Evolutionary conservation across 2,797 vertebrate genomes (phyloP).

Genomic region (Falco peregrinus): DNA sequence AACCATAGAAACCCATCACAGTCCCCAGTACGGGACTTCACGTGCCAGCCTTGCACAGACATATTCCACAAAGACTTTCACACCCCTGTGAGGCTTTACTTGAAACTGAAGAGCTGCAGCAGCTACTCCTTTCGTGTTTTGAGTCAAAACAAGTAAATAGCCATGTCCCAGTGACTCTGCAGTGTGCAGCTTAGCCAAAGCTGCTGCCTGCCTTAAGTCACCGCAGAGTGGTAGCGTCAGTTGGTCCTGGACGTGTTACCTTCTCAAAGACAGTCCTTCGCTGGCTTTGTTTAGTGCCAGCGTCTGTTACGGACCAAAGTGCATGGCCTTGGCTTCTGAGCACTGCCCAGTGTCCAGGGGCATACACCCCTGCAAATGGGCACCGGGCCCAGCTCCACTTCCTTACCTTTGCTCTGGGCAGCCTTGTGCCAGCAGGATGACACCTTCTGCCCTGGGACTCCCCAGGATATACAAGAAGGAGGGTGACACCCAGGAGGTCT

Average conservation of each 20-base stretch:
- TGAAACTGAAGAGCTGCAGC: neutral
- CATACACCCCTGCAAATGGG: neutral
- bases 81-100: neutral
- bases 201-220: neutral
- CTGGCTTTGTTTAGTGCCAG: neutral
- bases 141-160: neutral
- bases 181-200: neutral
- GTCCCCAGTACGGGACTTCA: neutral
- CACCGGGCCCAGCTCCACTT: neutral
- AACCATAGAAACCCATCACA: neutral
- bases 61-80: neutral
- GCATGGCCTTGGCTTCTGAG: neutral
- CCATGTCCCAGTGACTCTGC: neutral
- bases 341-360: neutral
- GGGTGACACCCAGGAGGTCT: neutral
- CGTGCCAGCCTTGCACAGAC: neutral
- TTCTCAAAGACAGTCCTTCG: neutral
- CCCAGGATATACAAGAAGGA: neutral
- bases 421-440: neutral
- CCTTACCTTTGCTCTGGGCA: neutral
- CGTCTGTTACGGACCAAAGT: rapidly evolving
- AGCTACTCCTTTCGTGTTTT: neutral
- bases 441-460: neutral
- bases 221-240: rapidly evolving
- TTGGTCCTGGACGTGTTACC: neutral